A percentile compares a stretch with the other conserved stretches of the same genome.
Conservation (phyloP, 2,888 invertebrate species). For the Willowsia nigromaculata region DNA sequence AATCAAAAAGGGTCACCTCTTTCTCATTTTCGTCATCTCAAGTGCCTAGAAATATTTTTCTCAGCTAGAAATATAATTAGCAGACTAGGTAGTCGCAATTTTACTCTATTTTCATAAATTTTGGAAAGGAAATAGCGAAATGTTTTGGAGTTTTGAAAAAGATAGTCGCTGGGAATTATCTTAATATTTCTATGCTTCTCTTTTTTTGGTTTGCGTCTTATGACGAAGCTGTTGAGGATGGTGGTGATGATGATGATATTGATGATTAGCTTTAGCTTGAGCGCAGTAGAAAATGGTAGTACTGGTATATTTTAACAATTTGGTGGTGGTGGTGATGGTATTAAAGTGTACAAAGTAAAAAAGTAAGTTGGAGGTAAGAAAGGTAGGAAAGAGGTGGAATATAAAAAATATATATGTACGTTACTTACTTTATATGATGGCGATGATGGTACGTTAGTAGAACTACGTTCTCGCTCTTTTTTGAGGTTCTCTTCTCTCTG, state of each 20-base stretch:
- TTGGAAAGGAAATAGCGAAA: constrained; percentile 52
- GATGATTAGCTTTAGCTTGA: constrained; percentile 57
- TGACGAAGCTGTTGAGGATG: constrained; percentile 1
- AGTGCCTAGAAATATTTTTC: too few species aligned
- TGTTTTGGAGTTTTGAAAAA: constrained; percentile 41
- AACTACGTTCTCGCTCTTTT: constrained; percentile 48
- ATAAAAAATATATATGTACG: constrained; percentile 73
- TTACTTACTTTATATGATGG: constrained; percentile 69
- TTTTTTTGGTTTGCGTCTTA: constrained; percentile 45
- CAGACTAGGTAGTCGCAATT: too few species aligned
- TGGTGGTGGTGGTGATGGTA: constrained; percentile 54
- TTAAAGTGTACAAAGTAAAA: constrained; percentile 70
- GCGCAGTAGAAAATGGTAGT: constrained; percentile 52
- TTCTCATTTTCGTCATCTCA: not conserved
- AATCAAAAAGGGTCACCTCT: constrained; percentile 15
- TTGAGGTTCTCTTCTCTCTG: constrained; percentile 63
- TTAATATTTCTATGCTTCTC: constrained; percentile 55
- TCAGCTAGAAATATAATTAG: too few species aligned
- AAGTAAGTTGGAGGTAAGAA: constrained; percentile 72
- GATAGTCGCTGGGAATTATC: constrained; percentile 70
- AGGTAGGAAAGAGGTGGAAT: constrained; percentile 74
- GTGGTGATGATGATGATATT: constrained; percentile 57
- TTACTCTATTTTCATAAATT: not conserved
- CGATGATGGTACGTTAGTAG: constrained; percentile 54
- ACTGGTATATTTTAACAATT: constrained; percentile 47